Evolutionary conservation across 2,797 vertebrate genomes (phyloP).

Genomic region (Melopsittacus undulatus): DNA sequence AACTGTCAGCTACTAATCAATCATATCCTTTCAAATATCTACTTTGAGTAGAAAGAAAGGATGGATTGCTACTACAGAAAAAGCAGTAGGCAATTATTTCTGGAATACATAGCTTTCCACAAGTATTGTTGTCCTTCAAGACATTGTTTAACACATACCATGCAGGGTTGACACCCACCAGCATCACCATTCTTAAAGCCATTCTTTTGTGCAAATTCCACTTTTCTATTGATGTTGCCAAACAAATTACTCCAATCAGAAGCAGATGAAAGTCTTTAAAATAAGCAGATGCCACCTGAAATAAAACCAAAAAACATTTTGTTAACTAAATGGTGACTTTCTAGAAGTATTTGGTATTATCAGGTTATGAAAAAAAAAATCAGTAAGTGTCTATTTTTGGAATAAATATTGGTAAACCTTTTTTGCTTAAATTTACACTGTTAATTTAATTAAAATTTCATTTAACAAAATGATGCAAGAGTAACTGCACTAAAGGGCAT

Average conservation of each 20-base stretch:
- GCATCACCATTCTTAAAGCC: slow-evolving; percentile 87
- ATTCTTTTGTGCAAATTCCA: slow-evolving; percentile 93
- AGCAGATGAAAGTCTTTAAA: slow-evolving; percentile 94
- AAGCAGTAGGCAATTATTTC: background rate
- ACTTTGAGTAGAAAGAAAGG: background rate
- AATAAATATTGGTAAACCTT: background rate
- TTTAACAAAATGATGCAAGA: background rate
- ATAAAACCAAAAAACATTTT: background rate
- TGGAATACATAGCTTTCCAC: background rate
- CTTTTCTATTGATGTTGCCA: slow-evolving; percentile 92
- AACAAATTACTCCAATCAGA: slow-evolving; percentile 88
- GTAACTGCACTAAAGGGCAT: background rate
- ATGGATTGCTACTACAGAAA: background rate
- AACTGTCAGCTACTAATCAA: background rate
- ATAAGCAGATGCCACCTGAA: slow-evolving; percentile 87
- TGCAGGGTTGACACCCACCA: slow-evolving; percentile 89
- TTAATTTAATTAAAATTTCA: background rate
- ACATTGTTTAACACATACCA: slow-evolving; percentile 76
- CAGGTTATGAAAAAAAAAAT: background rate
- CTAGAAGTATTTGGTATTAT: background rate
- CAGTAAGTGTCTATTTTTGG: background rate
- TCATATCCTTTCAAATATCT: background rate
- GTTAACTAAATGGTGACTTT: background rate
- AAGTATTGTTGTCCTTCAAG: background rate
- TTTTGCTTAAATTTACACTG: background rate